Conservation (phyloP, 2,797 vertebrate genomes). For the Malacoctenus gilli region DNA sequence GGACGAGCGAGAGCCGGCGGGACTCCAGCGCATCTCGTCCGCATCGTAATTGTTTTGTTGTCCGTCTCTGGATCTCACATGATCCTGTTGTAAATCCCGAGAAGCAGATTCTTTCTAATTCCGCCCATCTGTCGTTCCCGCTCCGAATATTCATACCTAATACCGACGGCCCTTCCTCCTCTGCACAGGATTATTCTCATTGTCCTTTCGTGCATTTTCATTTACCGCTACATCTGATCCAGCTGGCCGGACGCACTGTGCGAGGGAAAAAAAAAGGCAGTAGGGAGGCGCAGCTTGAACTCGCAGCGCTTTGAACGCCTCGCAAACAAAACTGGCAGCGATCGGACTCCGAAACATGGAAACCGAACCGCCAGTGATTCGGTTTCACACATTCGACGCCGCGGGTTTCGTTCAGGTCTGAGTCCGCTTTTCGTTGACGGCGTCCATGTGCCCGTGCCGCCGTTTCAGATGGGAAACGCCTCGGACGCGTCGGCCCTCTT, state of each 20-base stretch:
- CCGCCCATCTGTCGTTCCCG: constrained; percentile 41
- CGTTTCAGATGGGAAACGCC: constrained; percentile 84
- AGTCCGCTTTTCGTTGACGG: not conserved
- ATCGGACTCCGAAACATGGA: not conserved
- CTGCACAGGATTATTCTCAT: constrained; percentile 35
- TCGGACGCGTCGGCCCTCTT: constrained; percentile 78
- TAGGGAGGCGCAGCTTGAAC: not conserved
- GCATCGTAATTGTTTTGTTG: constrained; percentile 15
- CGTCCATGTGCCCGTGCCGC: constrained; percentile 1
- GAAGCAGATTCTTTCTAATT: constrained; percentile 25
- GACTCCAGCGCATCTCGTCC: constrained; percentile 5
- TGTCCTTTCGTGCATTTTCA: constrained; percentile 17
- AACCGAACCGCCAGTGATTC: not conserved
- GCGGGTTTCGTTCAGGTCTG: not conserved
- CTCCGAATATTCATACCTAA: constrained; percentile 32
- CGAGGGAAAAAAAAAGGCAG: constrained; percentile 17
- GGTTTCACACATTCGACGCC: not conserved
- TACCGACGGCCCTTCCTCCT: constrained; percentile 30
- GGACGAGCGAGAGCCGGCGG: no score
- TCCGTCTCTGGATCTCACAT: constrained; percentile 18
- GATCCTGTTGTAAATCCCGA: constrained; percentile 40
- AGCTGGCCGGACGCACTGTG: constrained; percentile 1
- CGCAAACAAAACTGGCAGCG: not conserved
- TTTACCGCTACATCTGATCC: constrained; percentile 29
- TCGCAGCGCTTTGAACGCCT: not conserved